These are phyloP conservation scores for Sebastes oblongus DNA, from an alignment of 2,797 vertebrate species.

Conservation along the genomic window DNA sequence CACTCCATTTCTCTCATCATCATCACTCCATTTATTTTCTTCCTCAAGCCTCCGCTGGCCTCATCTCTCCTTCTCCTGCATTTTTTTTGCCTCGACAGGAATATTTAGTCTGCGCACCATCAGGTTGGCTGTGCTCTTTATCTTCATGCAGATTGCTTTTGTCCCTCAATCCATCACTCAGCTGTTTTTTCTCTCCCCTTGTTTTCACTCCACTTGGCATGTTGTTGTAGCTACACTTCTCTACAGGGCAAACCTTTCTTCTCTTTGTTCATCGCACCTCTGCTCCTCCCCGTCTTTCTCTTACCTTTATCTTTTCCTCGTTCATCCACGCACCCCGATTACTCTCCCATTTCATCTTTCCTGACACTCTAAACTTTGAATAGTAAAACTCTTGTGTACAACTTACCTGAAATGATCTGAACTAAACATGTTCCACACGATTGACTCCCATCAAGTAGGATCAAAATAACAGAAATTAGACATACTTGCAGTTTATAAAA, in stretches of 20 bases:
- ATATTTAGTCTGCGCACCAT: constrained; percentile 21
- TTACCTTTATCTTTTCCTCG: constrained; percentile 25
- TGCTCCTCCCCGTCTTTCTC: constrained; percentile 11
- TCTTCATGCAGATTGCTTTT: constrained; percentile 31
- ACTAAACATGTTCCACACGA: not conserved
- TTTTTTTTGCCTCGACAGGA: constrained; percentile 20
- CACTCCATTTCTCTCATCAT: constrained; percentile 30
- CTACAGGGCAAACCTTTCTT: not conserved
- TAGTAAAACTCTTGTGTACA: not conserved
- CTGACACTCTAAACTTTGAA: not conserved
- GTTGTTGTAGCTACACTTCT: not conserved
- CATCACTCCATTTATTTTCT: constrained; percentile 25
- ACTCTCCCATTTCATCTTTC: constrained; percentile 18
- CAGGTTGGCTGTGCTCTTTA: constrained; percentile 5
- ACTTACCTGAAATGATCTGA: constrained; percentile 15
- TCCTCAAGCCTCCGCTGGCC: constrained; percentile 1
- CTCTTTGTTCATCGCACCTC: not conserved
- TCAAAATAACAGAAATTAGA: not conserved
- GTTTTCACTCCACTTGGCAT: constrained; percentile 3
- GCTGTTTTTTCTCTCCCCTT: not conserved
- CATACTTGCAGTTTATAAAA: not conserved
- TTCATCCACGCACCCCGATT: not conserved
- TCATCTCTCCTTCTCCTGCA: constrained; percentile 8
- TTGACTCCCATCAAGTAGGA: not conserved
- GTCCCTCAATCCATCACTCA: constrained; percentile 12